Evolutionary conservation across 2,888 invertebrate species (phyloP), one percentile per base, ranked within the genome.

Genomic region (Lamellibrachia columna): DNA sequence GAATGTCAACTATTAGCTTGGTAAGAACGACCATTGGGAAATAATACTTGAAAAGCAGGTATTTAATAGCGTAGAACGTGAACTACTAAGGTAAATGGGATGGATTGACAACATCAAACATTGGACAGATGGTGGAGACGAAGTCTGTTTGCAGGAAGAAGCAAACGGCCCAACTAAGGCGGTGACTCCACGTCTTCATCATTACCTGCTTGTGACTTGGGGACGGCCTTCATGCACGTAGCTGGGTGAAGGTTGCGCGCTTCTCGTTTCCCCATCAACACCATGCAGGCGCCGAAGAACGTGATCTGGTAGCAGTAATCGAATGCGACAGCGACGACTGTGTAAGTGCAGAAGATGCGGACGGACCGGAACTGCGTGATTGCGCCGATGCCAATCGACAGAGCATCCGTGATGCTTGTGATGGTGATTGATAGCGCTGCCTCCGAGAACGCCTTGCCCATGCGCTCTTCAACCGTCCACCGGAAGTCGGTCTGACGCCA

Each of bases 251-350:
- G 58, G 28, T 92, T 52, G 22, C 53, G 52, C 60, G 11, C 97
- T 96, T 99, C 92, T n/a, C 94, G 93, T 52, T 91, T 91, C 52
- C 94, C 94, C 55, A 94, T 93, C n/a, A 94, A 92, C 1, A 93
- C 94, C 90, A 94, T 90, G 53, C 93, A 94, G n/a, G 94, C 94
- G 15, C 93, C 93, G 60, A 94, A 94, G 53, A 95, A 93, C 2
- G 94, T 94, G 1, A 94, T 90, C 60, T 94, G 94, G 93, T 94
- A 94, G 60, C 94, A 58, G 92, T 94, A 75, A 75, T 75, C 75
- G 22, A 75, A 75, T 11, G 22, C 22, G 15, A 75, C 22, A 75
- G 75, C 75, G 22, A 75, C 22, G 75, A 22, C 75, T 6, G 75
- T 75, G 75, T 22, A 75, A 11, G 75, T 75, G 75, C 75, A 75